phyloP scores from a whole-genome alignment of 2,113 vertebrate genomes.

The Pitta sordida region DNA sequence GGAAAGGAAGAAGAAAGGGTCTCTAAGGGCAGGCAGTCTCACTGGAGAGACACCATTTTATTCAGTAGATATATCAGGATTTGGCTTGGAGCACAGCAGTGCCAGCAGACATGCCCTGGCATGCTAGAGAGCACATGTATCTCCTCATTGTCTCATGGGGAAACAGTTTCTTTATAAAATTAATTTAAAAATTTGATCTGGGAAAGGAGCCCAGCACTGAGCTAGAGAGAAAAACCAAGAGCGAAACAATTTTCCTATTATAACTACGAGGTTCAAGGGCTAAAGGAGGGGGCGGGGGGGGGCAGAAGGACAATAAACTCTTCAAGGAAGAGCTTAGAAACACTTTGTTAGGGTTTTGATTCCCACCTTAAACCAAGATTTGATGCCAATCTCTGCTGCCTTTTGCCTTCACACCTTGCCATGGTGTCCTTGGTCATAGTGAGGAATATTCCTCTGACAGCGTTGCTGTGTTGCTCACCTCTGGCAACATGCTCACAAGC shows the following conservation, averaged over 20 bases:
- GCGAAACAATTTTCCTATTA: background rate
- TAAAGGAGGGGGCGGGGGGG: background rate
- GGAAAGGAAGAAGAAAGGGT: background rate
- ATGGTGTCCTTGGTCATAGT: fast-evolving
- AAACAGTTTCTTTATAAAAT: background rate
- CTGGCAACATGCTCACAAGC: background rate
- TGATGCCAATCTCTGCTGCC: background rate
- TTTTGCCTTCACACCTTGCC: background rate
- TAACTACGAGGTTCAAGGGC: background rate
- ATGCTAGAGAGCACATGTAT: background rate
- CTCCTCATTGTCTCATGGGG: conserved; percentile 11
- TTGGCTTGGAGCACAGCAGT: background rate
- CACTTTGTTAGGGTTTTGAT: background rate
- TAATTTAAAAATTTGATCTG: background rate
- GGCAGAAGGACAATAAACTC: background rate
- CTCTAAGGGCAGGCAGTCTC: background rate
- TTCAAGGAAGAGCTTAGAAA: background rate
- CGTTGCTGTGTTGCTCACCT: background rate
- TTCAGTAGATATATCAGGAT: background rate
- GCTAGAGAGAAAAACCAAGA: background rate
- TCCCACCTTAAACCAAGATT: background rate
- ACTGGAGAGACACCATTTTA: background rate
- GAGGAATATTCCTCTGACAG: background rate
- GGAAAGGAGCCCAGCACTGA: conserved; percentile 21
- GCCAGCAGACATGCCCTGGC: background rate